Conservation (phyloP, 1,140 invertebrate species). For the Cydia amplana region DNA sequence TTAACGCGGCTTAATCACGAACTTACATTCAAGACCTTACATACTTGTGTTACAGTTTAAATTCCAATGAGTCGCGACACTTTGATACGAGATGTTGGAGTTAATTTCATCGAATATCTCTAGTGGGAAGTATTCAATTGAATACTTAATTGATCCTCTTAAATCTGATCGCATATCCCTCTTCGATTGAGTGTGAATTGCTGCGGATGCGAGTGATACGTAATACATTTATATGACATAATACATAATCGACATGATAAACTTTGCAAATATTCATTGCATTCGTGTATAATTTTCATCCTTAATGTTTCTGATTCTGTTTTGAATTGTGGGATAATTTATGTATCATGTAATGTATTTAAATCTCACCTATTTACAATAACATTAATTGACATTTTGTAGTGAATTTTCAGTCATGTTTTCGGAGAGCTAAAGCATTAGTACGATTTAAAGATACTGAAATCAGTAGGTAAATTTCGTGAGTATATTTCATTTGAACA, state of each 20-base stretch:
- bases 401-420: too few relatives aligned
- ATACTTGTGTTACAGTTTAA: not conserved
- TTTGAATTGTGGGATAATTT: too few relatives aligned
- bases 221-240: not conserved
- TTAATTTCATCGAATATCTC: not conserved
- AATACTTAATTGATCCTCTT: slow-evolving; percentile 31
- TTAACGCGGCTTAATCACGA: not conserved
- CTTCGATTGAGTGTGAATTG: slow-evolving; percentile 2
- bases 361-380: too few relatives aligned
- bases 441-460: too few relatives aligned
- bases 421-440: too few relatives aligned
- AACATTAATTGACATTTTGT: too few relatives aligned
- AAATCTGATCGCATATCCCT: slow-evolving; percentile 31
- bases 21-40: not conserved
- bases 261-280: not conserved
- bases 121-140: slow-evolving; percentile 21
- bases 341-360: too few relatives aligned
- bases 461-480: too few relatives aligned
- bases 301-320: too few relatives aligned
- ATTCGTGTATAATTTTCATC: not conserved
- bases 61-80: not conserved
- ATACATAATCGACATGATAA: not conserved
- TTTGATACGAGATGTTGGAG: not conserved
- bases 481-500: too few relatives aligned
- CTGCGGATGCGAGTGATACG: slow-evolving; percentile 3